Base-by-base conservation (phyloP, 2,113 vertebrate genomes). In the Aleadryas rufinucha region DNA sequence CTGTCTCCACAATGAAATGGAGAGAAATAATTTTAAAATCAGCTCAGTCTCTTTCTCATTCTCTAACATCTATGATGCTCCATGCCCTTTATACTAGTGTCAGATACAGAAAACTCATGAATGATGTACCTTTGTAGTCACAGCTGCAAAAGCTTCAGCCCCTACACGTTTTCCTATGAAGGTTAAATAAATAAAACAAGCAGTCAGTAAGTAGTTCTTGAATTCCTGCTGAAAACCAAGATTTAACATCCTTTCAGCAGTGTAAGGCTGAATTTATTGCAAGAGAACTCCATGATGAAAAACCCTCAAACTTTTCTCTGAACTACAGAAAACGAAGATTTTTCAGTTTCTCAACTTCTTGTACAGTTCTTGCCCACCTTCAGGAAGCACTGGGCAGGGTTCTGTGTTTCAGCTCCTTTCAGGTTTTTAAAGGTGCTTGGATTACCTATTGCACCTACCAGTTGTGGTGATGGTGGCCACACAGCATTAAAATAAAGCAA, bases 161-260 rank as follows among this genome's bases (percentile, higher is more conserved):
- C 47, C 63, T 74, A 28, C 22, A 5, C 21, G 4, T 91, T 84
- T 78, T 95, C 75, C 89, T 68, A 13, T 79, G 82, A 93, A 91
- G 68, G 95, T 92, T 87, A 97, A 91, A 95, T 93, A 97, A 96
- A 88, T 96, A 91, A 89, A 97, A 93, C 22, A 35, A 92, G 49
- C 11, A 66, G 56, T 59, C 30, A 39, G 61, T 85, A 90, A 80
- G 50, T 79, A 69, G n/a, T 92, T 90, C 84, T 94, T 80, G 90
- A 94, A 95, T 95, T 90, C 35, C 82, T 93, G 30, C 57, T 78
- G 71, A 93, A 89, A 90, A 33, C 8, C 49, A 78, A 79, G 59
- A 71, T 93, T 95, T 95, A 87, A 68, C 28, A 60, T 35, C 44
- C 39, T 81, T 92, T 87, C 30, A 35, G n/a, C 64, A 82, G 33